A percentile compares a stretch with the other conserved stretches of the same genome.
phyloP scores from a whole-genome alignment of 53 echinoderm and acorn worm genomes.

The Zoroaster sp. region DNA sequence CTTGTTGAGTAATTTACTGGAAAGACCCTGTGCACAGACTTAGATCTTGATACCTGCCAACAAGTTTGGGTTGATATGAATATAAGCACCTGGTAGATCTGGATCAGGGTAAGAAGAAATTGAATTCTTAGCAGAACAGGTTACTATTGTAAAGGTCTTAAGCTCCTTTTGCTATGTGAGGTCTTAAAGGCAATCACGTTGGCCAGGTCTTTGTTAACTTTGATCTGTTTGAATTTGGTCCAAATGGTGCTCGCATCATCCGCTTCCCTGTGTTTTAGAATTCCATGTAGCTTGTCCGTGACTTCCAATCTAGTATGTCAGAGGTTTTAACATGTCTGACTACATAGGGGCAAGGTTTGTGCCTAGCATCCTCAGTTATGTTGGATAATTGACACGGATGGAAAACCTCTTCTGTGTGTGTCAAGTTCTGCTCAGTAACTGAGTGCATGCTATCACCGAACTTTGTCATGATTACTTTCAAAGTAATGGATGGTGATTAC shows the following conservation, averaged over 20 bases:
- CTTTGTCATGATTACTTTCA: not conserved
- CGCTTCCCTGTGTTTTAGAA: not conserved
- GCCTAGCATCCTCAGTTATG: not conserved
- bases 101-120: not conserved
- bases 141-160: not conserved
- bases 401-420: not conserved
- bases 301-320: not conserved
- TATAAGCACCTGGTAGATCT: not conserved
- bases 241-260: not conserved
- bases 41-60: not conserved
- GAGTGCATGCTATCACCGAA: not conserved
- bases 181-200: not conserved
- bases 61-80: not conserved
- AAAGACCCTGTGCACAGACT: not conserved
- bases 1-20: not conserved
- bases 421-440: not conserved
- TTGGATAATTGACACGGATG: not conserved
- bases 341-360: not conserved
- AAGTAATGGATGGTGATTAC: constrained; percentile 3
- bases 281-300: not conserved
- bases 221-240: not conserved
- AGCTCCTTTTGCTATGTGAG: not conserved
- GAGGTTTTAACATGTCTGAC: not conserved
- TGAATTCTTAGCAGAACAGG: not conserved
- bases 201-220: not conserved